Base-by-base conservation (phyloP, 2,797 vertebrate genomes). In the Cygnus olor region DNA sequence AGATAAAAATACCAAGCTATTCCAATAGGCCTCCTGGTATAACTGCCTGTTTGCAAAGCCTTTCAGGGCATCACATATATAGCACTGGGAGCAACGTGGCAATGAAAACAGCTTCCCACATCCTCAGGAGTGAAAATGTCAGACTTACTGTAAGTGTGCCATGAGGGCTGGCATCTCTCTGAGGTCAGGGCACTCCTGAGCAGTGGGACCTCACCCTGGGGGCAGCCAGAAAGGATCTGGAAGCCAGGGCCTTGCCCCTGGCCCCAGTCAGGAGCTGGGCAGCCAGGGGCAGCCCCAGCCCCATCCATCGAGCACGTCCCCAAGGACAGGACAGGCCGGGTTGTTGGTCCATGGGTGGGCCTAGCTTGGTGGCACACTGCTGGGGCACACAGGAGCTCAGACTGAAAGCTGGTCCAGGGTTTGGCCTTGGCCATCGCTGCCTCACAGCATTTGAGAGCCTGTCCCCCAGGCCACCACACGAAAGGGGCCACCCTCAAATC, bases 121-220 rank as follows among this genome's bases (percentile, higher is more conserved):
- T 30, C 21, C n/a, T n/a, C 8, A 24, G 24, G 8, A 21, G 25
- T 63, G 17, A 32, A 30, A 80, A 51, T 2, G 0, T 38, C 53
- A 40, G 3, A 21, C 32, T 38, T 79, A 9, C 7, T 18, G 18
- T 47, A 78, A 61, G 11, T 2, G 12, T 38, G 17, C 19, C 0
- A 0, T 0, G 0, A 56, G 25, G 4, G 17, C 12, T 1, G 0
- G 14, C 0, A 0, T 17, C 11, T 36, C n/a, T 25, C 53, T 22
- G 54, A 30, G 25, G 7, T 3, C 15, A 12, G 28, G 24, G 14
- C 2, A 2, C 1, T 47, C 1, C 3, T 21, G 9, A 14, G 7
- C 0, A 0, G 7, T 28, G 7, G n/a, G 21, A 9, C 9, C 10
- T 64, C 20, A 63, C 66, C 22, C 58, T 27, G 61, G 11, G 64